Percentiles rank a stretch among this genome's conserved stretches.
phyloP scores from a whole-genome alignment of 2,888 invertebrate genomes.

The Patella caerulea region DNA sequence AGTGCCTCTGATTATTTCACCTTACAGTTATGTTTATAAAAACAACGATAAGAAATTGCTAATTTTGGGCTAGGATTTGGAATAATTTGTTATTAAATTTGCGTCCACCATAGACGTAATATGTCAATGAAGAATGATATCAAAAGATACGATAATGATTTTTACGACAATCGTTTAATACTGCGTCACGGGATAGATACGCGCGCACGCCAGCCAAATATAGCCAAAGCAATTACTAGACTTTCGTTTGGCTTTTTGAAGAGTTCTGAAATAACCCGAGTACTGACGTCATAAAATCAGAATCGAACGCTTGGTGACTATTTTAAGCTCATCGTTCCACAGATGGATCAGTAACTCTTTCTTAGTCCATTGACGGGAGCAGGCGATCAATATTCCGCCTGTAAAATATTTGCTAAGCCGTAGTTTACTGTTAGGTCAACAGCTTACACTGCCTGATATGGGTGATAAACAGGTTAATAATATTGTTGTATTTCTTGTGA shows the following conservation, averaged over 20 bases:
- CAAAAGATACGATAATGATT: constrained; percentile 6
- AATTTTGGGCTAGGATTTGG: no score
- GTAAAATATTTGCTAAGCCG: no score
- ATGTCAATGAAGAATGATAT: background rate
- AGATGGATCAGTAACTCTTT: constrained; percentile 5
- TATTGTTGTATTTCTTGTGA: no score
- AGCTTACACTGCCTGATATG: no score
- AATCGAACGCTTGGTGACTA: constrained; percentile 5
- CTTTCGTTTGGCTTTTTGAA: background rate
- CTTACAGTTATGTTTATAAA: no score
- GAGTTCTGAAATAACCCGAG: constrained; percentile 7
- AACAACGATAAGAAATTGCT: no score
- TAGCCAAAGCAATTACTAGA: constrained; percentile 7
- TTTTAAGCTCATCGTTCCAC: background rate
- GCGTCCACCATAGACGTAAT: background rate
- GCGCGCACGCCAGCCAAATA: constrained; percentile 1
- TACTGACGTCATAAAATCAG: background rate
- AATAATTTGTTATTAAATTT: no score
- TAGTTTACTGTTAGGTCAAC: no score
- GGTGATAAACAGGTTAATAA: no score
- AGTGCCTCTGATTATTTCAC: no score
- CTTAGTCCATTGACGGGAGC: background rate
- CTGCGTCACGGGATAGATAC: background rate
- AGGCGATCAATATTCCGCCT: background rate
- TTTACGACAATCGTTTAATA: background rate